Evolutionary conservation across 2,888 invertebrate genomes (phyloP).

Genomic region (Tachina grossa): DNA sequence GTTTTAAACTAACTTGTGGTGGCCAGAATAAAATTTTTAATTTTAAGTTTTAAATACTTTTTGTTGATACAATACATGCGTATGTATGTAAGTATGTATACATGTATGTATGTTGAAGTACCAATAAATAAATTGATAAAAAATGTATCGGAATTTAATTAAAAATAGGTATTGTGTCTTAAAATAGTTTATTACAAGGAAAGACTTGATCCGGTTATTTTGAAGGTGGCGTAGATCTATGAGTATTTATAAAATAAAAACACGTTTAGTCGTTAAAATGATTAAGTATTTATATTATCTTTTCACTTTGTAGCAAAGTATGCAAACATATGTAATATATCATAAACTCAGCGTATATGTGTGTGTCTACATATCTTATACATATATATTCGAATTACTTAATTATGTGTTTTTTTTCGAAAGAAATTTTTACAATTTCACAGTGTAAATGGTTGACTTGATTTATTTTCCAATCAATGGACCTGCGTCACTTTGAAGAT

Average conservation of each 20-base stretch:
- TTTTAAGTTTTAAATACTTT: background rate
- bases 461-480: background rate
- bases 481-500: background rate
- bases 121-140: background rate
- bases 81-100: no score
- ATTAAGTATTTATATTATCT: background rate
- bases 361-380: no score
- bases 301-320: background rate
- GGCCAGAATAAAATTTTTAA: background rate
- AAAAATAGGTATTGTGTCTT: background rate
- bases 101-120: background rate
- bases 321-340: background rate
- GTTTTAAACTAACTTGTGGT: background rate
- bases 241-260: no score
- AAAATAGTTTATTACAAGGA: background rate
- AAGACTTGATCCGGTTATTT: background rate
- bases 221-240: background rate
- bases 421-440: no score
- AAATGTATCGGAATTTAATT: background rate
- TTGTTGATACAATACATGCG: background rate
- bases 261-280: background rate
- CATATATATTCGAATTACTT: background rate
- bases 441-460: no score
- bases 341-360: background rate
- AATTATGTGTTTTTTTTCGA: no score